Percentiles rank a stretch among this genome's conserved stretches.
Evolutionary conservation across 1,140 invertebrate genomes (phyloP).

Genomic region (Lithobius niger): DNA sequence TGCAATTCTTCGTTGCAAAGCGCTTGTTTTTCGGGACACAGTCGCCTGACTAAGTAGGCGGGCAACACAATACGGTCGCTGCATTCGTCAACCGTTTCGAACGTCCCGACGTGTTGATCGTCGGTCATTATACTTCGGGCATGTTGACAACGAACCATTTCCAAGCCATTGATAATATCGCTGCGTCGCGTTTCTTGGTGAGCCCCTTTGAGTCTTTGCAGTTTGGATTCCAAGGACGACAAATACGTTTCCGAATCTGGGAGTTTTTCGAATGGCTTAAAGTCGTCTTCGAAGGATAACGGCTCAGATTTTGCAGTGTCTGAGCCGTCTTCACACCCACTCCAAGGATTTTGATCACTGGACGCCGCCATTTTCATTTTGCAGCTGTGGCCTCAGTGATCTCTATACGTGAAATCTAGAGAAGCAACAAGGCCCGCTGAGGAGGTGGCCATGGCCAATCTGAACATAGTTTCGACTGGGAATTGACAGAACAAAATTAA

Average conservation of each 20-base stretch:
- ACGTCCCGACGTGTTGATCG: neutral
- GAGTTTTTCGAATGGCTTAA: neutral
- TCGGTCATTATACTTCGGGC: neutral
- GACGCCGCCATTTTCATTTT: no score
- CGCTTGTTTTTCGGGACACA: slow-evolving; percentile 1
- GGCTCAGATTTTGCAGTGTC: no score
- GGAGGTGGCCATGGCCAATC: no score
- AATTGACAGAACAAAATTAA: no score
- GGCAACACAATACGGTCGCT: neutral
- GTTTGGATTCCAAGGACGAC: neutral
- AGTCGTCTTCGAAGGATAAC: neutral
- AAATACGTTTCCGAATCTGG: neutral
- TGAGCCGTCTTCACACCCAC: no score
- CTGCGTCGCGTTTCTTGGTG: neutral
- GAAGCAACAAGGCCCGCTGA: no score
- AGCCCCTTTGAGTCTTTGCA: neutral
- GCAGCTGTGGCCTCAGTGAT: no score
- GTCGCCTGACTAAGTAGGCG: neutral
- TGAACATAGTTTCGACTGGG: no score
- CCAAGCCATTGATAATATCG: neutral
- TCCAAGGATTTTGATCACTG: no score
- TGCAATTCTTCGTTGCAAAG: neutral
- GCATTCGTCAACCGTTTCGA: neutral
- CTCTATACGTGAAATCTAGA: no score
- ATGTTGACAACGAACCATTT: neutral